Percentiles rank a stretch among this genome's conserved stretches.
Conservation (phyloP, 1,140 invertebrate genomes). For the Drosophila bifasciata region DNA sequence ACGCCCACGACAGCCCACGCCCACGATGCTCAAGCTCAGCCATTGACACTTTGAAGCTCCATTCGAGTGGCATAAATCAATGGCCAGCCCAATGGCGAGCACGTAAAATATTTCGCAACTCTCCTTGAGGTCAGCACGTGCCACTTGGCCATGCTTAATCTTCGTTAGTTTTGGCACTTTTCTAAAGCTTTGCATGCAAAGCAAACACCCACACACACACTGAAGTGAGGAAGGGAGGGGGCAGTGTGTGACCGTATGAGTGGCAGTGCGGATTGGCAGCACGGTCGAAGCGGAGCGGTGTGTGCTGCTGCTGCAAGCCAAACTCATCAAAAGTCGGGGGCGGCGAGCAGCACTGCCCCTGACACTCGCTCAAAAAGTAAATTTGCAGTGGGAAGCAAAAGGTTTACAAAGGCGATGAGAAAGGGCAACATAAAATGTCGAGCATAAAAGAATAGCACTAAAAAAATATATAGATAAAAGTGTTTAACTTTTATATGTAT, state of each 20-base stretch:
- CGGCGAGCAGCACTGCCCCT: conserved; percentile 7
- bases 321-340: conserved; percentile 64
- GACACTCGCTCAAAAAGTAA: too few species aligned
- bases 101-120: conserved; percentile 78
- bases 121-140: conserved; percentile 71
- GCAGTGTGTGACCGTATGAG: conserved; percentile 3
- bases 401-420: too few species aligned
- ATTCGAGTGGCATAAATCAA: conserved; percentile 81
- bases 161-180: conserved; percentile 80
- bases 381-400: too few species aligned
- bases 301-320: conserved; percentile 48
- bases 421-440: too few species aligned
- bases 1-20: too few species aligned
- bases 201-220: conserved; percentile 49
- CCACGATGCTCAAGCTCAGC: conserved; percentile 23
- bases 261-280: background rate
- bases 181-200: conserved; percentile 74
- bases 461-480: too few species aligned
- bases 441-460: too few species aligned
- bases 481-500: too few species aligned
- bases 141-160: conserved; percentile 77
- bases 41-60: conserved; percentile 79
- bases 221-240: conserved; percentile 1
- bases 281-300: background rate
- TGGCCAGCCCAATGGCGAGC: conserved; percentile 72